phyloP scores from a whole-genome alignment of 2,113 vertebrate genomes.

The Sinocyclocheilus maitianheensis region DNA sequence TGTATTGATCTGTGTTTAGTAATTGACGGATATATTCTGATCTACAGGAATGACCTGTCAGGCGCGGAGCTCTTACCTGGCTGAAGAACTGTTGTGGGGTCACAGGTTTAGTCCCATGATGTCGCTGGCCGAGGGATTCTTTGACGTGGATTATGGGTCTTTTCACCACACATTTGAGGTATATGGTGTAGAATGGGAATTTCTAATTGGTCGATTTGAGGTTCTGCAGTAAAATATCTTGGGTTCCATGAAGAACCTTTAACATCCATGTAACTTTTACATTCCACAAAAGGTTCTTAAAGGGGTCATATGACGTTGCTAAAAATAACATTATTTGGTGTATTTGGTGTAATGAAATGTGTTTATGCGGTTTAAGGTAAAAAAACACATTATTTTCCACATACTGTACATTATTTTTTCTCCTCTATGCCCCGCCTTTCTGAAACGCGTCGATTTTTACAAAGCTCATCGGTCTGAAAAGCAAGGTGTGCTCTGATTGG shows the following conservation, averaged over 20 bases:
- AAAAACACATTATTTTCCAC: no score
- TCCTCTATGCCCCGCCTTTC: no score
- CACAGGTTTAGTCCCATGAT: slow-evolving; percentile 93
- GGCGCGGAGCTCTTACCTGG: slow-evolving; percentile 89
- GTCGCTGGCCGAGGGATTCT: slow-evolving; percentile 88
- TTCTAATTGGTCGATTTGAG: background rate
- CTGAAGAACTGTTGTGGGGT: slow-evolving; percentile 91
- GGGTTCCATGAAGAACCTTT: background rate
- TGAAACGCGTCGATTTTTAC: no score
- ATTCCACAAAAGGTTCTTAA: background rate
- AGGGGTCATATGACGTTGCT: no score
- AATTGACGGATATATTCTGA: background rate
- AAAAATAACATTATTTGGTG: no score
- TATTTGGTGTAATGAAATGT: no score
- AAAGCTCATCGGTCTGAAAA: no score
- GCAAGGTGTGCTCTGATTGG: no score
- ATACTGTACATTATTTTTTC: no score
- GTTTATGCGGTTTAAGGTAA: no score
- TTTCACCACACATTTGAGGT: slow-evolving; percentile 93
- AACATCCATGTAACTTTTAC: background rate
- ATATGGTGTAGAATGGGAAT: background rate
- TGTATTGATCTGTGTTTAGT: background rate
- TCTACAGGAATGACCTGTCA: slow-evolving; percentile 92
- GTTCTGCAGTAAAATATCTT: no score
- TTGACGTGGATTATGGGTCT: slow-evolving; percentile 91